A percentile compares a stretch with the other conserved stretches of the same genome.
phyloP scores from a whole-genome alignment of 2,113 vertebrate genomes.

The Podarcis cretensis region DNA sequence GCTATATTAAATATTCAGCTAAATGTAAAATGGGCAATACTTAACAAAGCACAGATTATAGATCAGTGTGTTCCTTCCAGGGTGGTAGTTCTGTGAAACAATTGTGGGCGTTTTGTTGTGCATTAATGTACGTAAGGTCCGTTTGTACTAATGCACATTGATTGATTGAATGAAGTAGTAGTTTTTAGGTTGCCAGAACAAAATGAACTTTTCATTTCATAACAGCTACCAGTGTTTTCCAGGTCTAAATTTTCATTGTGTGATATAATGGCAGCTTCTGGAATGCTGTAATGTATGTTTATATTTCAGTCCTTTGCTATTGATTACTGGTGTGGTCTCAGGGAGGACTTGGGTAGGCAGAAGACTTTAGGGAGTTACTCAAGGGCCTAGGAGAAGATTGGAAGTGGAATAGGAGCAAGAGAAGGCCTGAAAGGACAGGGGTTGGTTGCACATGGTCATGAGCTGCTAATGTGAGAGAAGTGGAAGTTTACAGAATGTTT shows the following conservation, averaged over 20 bases:
- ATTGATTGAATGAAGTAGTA: neutral
- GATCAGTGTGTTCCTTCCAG: neutral
- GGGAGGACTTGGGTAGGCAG: neutral
- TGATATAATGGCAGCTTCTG: neutral
- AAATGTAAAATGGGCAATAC: neutral
- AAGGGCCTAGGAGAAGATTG: neutral
- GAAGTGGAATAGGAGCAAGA: neutral
- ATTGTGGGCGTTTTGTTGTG: neutral
- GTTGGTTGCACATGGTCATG: neutral
- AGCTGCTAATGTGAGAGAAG: neutral
- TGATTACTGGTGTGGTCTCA: neutral
- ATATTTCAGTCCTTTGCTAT: neutral
- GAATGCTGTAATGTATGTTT: neutral
- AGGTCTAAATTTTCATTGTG: neutral
- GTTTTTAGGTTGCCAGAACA: neutral
- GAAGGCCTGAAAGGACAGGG: neutral
- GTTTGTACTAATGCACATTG: neutral
- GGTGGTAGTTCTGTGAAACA: neutral
- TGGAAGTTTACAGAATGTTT: neutral
- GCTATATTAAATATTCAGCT: slow-evolving; percentile 7
- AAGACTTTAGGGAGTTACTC: neutral
- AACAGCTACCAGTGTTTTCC: neutral
- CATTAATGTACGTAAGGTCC: neutral
- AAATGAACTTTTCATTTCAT: neutral
- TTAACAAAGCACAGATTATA: neutral